Percentiles rank a stretch among this genome's conserved stretches.
Evolutionary conservation across 2,888 invertebrate species (phyloP).

Genomic region (Limnephilus lunatus): DNA sequence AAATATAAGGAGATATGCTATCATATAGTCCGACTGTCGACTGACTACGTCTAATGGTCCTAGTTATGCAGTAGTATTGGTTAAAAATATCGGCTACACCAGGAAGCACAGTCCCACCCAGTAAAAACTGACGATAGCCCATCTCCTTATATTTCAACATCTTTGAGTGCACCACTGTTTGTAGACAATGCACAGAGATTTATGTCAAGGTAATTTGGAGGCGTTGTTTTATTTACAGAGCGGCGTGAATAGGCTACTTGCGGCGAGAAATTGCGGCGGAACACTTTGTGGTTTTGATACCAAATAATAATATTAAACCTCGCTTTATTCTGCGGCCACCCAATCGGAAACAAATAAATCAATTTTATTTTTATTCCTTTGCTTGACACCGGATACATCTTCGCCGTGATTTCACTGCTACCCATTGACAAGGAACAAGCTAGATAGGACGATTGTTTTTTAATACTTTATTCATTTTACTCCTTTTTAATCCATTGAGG

Average conservation of each 20-base stretch:
- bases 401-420: neutral
- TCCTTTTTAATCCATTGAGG: no score
- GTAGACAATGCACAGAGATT: neutral
- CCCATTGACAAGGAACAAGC: neutral
- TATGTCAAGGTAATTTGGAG: neutral
- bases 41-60: no score
- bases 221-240: slow-evolving; percentile 21
- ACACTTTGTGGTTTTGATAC: neutral
- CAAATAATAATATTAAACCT: slow-evolving; percentile 13
- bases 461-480: neutral
- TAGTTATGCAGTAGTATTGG: no score
- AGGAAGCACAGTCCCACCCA: no score
- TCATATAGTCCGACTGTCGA: no score
- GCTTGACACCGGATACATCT: slow-evolving; percentile 19
- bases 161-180: neutral
- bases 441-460: neutral
- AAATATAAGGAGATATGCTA: no score
- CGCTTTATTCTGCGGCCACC: neutral
- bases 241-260: slow-evolving; percentile 29
- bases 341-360: slow-evolving; percentile 8
- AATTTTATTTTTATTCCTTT: slow-evolving; percentile 11
- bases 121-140: no score
- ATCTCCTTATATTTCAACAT: no score
- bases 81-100: no score
- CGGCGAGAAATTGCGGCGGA: neutral